These are phyloP conservation scores for Distichodus sexfasciatus DNA, from an alignment of 2,797 vertebrate genomes.

Conservation along the genomic window DNA sequence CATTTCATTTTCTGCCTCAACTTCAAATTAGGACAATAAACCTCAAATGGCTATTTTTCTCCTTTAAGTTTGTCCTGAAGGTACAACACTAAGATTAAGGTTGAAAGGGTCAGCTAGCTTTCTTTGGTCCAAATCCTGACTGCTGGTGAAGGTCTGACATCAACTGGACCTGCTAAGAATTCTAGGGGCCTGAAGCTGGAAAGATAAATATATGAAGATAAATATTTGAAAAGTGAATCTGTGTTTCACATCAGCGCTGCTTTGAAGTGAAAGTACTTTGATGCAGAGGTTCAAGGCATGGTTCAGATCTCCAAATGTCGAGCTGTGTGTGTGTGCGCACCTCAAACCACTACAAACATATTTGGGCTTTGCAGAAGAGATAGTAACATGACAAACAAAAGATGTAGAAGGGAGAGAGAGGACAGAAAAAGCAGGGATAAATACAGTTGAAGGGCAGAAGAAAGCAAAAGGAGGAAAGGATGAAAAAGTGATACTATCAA, in stretches of 20 bases:
- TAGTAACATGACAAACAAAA: neutral
- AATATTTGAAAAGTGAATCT: neutral
- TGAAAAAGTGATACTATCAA: neutral
- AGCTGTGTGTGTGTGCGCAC: constrained; percentile 1
- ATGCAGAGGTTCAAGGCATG: constrained; percentile 9
- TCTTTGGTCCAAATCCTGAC: too few species aligned
- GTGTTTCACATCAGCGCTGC: neutral
- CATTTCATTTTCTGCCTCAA: too few species aligned
- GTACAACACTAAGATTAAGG: too few species aligned
- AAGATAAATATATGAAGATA: too few species aligned
- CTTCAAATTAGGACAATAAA: too few species aligned
- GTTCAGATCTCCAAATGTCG: constrained; percentile 45
- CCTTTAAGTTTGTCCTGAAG: too few species aligned
- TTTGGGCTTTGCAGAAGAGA: neutral
- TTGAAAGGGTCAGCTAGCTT: too few species aligned
- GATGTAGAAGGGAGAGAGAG: neutral
- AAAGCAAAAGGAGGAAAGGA: neutral
- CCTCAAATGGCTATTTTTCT: too few species aligned
- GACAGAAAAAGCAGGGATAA: neutral
- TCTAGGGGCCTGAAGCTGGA: too few species aligned
- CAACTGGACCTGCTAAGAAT: too few species aligned
- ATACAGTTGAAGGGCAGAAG: too few species aligned
- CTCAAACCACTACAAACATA: neutral
- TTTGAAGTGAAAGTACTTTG: constrained; percentile 37
- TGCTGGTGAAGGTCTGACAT: too few species aligned